Evolutionary conservation across 2,888 invertebrate species (phyloP), one percentile per base, ranked within the genome.

Genomic region (Creontiades dilutus): DNA sequence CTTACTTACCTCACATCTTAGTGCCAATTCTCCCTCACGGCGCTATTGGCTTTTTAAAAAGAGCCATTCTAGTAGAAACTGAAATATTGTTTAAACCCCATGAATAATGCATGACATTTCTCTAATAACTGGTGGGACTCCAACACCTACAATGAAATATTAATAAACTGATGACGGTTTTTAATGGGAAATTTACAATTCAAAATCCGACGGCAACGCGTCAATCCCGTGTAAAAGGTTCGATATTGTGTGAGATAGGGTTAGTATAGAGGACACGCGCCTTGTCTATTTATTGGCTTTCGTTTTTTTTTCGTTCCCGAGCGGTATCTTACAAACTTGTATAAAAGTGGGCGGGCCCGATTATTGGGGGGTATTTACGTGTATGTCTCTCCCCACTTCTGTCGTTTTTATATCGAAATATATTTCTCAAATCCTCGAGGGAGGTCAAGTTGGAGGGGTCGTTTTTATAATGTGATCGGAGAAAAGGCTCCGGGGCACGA

Each of bases 161-260:
- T 68, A 68, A 68, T 68, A 23, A 68, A 68, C 68, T 68, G 68
- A 23, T 23, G 68, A 68, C 23, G 68, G 68, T 68, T 68, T 68
- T 68, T 68, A 68, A 37, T 78, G 78, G 37, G 19, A 78, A 78
- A 78, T 78, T 78, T 78, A 78, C 78, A 78, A 78, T 78, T 78
- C 78, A 78, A 78, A 78, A 68, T 2, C n/a, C 57, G 0, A 57
- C 57, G 61, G 19, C 61, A 23, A 68, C 68, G 37, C 37, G 68
- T 68, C 68, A 68, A 68, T 68, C 68, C 23, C 68, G 23, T 68
- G 13, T 68, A 68, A 68, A 23, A 68, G 68, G 68, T 68, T 19
- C 68, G 68, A 68, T 68, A 68, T 68, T 9, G 28, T 27, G 76
- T 76, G 46, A 78, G 68, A 68, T 68, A 68, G 14, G 76, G 37